phyloP scores from a whole-genome alignment of 2,113 vertebrate species.

The Emberiza fucata region DNA sequence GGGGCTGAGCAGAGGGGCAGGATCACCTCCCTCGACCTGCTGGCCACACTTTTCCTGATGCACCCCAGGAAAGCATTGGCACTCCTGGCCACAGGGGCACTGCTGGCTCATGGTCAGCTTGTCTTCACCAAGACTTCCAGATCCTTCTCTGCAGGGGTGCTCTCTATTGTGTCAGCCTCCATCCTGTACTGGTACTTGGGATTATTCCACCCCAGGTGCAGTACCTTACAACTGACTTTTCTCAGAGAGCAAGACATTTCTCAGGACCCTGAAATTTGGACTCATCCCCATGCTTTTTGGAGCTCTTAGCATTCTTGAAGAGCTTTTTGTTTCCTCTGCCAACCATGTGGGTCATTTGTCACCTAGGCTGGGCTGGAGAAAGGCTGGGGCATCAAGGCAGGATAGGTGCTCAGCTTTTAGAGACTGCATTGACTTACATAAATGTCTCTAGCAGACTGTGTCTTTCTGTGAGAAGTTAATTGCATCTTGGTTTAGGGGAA shows the following conservation, averaged over 20 bases:
- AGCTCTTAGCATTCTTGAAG: neutral
- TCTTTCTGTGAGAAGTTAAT: neutral
- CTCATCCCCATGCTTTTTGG: neutral
- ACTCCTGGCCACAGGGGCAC: neutral
- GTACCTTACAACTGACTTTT: neutral
- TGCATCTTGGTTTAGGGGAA: neutral
- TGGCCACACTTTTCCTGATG: neutral
- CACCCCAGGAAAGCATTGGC: neutral
- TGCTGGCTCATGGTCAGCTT: fast-evolving
- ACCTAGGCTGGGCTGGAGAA: neutral
- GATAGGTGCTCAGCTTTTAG: neutral
- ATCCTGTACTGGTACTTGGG: neutral
- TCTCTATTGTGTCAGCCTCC: neutral
- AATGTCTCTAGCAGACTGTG: neutral
- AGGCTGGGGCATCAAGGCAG: neutral
- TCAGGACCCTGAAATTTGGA: neutral
- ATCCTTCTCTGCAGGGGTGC: neutral
- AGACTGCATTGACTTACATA: neutral
- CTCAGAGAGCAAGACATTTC: neutral
- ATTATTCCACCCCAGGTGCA: neutral
- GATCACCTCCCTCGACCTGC: neutral
- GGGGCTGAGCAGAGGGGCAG: neutral
- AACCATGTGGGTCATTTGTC: fast-evolving
- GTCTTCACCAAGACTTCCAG: neutral
- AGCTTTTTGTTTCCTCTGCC: neutral